Conservation (phyloP, 2,888 invertebrate species). For the Stenolophus ochropezus region DNA sequence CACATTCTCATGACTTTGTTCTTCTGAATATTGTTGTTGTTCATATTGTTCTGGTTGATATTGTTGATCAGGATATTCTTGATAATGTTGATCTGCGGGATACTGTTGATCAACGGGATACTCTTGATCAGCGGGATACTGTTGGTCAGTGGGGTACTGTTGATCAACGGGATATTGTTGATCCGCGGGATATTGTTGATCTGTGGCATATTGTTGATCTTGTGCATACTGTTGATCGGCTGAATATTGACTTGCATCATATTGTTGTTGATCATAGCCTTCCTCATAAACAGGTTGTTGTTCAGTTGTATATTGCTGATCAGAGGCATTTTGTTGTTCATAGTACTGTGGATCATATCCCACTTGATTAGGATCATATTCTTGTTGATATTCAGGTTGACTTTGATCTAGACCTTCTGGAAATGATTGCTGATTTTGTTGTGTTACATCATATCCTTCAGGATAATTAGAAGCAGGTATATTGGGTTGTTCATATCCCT, state of each 20-base stretch:
- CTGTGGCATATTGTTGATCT: conserved; percentile 36
- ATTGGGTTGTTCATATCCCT: background rate
- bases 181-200: conserved; percentile 23
- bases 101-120: conserved; percentile 26
- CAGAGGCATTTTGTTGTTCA: conserved; percentile 21
- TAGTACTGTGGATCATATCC: conserved; percentile 60
- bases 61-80: conserved; percentile 62
- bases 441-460: background rate
- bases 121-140: conserved; percentile 37
- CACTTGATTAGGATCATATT: conserved; percentile 48
- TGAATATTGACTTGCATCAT: conserved; percentile 47
- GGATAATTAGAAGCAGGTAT: background rate
- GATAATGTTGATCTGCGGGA: conserved; percentile 46
- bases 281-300: conserved; percentile 49
- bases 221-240: conserved; percentile 7
- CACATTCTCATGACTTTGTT: conserved; percentile 12
- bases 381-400: conserved; percentile 42
- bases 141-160: conserved; percentile 28
- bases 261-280: conserved; percentile 49
- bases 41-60: conserved; percentile 20
- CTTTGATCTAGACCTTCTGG: background rate
- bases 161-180: conserved; percentile 10
- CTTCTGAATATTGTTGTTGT: background rate
- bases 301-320: conserved; percentile 54
- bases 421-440: conserved; percentile 45